Base-by-base conservation (phyloP, 2,113 vertebrate genomes). In the Gasterosteus nipponicus region DNA sequence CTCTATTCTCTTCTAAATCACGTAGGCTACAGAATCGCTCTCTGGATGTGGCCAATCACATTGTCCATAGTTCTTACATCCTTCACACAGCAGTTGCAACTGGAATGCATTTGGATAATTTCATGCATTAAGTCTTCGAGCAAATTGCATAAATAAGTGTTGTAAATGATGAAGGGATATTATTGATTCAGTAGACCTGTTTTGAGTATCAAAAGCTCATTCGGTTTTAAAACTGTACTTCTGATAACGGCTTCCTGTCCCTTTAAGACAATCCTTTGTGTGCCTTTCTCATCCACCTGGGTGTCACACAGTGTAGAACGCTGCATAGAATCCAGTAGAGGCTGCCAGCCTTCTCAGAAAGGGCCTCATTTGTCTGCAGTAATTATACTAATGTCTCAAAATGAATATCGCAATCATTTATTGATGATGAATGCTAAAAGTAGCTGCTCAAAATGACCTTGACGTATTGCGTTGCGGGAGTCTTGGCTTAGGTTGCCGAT, bases 391-490 rank as follows among this genome's bases (percentile, higher is more conserved):
- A 31, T 63, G 62, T 72, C 65, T 71, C 33, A 29, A 46, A 70
- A 74, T 65, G n/a, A 66, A 84, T 67, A 65, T 41, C 46, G 11
- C 46, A 71, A 70, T 79, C 16, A 73, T 58, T 78, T 69, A 73
- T 77, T 70, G 60, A 77, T 60, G 68, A 74, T 29, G 59, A 54
- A 70, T 71, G 56, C 75, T 77, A 67, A 82, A 84, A 71, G 75
- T 51, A 60, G 74, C 53, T 2, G 22, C 44, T 71, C 11, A 22
- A 56, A 68, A 66, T 71, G 60, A 80, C 75, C 69, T 80, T 77
- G 76, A 70, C 63, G 64, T 42, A 60, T 46, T 51, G 64, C 57
- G 56, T 57, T 38, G 70, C 31, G 3, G 39, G 47, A 72, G 51
- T 29, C 44, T 58, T 73, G 73, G 69, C 75, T 44, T 0, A 1